Conservation (phyloP, 37 sponge, comb jelly and placozoan genomes). For the Cliona cf. orientalis region DNA sequence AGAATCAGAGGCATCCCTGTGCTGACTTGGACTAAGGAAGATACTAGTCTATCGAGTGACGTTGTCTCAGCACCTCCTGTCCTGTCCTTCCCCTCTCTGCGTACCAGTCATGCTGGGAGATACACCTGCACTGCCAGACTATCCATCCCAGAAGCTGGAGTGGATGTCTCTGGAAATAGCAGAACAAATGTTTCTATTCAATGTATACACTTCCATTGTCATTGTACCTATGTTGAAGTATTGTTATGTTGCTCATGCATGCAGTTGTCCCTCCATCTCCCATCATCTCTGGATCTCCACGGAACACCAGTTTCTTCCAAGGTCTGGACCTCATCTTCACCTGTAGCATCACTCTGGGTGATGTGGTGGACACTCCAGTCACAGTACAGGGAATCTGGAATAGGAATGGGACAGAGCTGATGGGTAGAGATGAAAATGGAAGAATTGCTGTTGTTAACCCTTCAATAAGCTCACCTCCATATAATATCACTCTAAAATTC, state of each 20-base stretch:
- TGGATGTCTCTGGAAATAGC: neutral
- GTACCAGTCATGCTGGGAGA: too few species aligned
- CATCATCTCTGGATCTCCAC: slow-evolving; percentile 7
- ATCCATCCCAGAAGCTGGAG: too few species aligned
- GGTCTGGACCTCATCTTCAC: slow-evolving; percentile 22
- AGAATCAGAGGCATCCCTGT: too few species aligned
- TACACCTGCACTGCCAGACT: too few species aligned
- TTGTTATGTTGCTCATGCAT: neutral
- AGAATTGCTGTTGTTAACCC: neutral
- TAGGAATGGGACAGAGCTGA: neutral
- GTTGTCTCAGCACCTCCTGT: too few species aligned
- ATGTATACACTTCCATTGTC: slow-evolving; percentile 1
- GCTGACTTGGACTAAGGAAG: too few species aligned
- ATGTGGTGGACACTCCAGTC: slow-evolving; percentile 9
- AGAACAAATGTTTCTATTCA: neutral
- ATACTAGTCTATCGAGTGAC: too few species aligned
- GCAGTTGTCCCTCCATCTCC: neutral
- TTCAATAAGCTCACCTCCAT: neutral
- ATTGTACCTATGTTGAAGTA: neutral
- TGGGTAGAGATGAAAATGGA: neutral
- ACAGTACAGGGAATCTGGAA: neutral
- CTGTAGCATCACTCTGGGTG: neutral
- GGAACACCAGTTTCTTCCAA: neutral
- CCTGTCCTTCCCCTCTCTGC: too few species aligned
- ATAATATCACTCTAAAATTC: neutral